Evolutionary conservation across 2,888 invertebrate species (phyloP), one percentile per base, ranked within the genome.

Genomic region (Chironomus riparius): DNA sequence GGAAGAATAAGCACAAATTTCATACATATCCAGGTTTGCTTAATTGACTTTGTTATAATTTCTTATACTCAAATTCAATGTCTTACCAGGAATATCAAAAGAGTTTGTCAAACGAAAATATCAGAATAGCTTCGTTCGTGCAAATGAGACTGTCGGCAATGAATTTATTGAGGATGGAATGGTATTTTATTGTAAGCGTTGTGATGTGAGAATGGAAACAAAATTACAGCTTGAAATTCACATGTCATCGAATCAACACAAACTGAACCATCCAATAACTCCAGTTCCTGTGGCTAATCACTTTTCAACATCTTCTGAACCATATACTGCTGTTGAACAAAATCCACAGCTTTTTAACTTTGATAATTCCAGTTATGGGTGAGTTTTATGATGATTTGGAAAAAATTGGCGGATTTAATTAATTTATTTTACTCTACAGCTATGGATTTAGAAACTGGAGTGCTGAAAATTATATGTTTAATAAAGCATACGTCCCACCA

Each of bases 231-330:
- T 76, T 10, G 76, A 76, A 69, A 50, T 68, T 50, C 76, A 76
- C 18, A 76, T 76, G 76, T 18, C 48, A 28, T 56, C 56, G 10
- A 76, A 69, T 38, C 68, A 38, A 13, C 76, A 76, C 28, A 76
- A 76, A 69, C 28, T 69, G 70, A 74, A 74, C 15, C 74, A 74
- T 68, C 74, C 74, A 47, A 74, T 74, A 2, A 50, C 56, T n/a
- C 56, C 71, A 10, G 38, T 61, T 22, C 62, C 62, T 12, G 61
- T 62, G 4, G 38, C n/a, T 12, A 0, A 56, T 15, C n/a, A 18
- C 4, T 50, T 65, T 1, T 12, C 21, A 2, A 4, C 18, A 13
- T 65, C 24, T 0, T 13, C 21, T 24, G 22, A 21, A 22, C 2
- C 13, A 24, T 6, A 65, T 24, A 4, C 18, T 65, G 65, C 4